A percentile compares a stretch with the other conserved stretches of the same genome.
phyloP scores from a whole-genome alignment of 2,888 invertebrate genomes.

The Hydraecia micacea region DNA sequence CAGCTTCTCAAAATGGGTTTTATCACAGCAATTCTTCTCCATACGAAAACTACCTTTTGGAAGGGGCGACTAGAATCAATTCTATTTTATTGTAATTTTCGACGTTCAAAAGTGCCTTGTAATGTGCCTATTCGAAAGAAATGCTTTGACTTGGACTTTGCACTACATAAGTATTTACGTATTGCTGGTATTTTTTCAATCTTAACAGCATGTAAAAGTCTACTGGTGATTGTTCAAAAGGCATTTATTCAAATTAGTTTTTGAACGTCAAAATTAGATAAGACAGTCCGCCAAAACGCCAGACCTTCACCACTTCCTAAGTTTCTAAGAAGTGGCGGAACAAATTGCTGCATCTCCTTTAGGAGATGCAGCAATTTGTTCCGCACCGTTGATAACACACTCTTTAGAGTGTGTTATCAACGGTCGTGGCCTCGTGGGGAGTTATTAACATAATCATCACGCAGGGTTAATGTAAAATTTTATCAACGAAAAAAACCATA shows the following conservation, averaged over 20 bases:
- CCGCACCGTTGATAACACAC: too few relatives aligned
- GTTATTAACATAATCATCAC: not conserved
- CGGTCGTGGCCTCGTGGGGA: not conserved
- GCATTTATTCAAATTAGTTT: not conserved
- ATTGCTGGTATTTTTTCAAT: not conserved
- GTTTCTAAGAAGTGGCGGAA: not conserved
- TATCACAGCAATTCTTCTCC: not conserved
- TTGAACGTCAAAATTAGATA: not conserved
- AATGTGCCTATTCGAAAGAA: too few relatives aligned
- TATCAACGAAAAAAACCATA: not conserved
- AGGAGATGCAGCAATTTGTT: too few relatives aligned
- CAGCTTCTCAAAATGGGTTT: constrained; percentile 3
- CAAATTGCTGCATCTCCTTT: not conserved
- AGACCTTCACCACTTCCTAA: not conserved
- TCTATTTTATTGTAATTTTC: too few relatives aligned
- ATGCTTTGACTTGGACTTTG: too few relatives aligned
- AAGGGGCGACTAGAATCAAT: too few relatives aligned
- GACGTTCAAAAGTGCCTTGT: too few relatives aligned
- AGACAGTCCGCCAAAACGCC: not conserved
- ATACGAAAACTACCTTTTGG: too few relatives aligned
- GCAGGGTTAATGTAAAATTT: not conserved
- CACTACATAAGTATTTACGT: not conserved
- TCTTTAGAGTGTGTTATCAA: not conserved
- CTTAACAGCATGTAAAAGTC: not conserved
- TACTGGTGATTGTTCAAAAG: not conserved